Evolutionary conservation across 2,113 vertebrate genomes (phyloP), one percentile per base, ranked within the genome.

Genomic region (Bujurquina vittata): DNA sequence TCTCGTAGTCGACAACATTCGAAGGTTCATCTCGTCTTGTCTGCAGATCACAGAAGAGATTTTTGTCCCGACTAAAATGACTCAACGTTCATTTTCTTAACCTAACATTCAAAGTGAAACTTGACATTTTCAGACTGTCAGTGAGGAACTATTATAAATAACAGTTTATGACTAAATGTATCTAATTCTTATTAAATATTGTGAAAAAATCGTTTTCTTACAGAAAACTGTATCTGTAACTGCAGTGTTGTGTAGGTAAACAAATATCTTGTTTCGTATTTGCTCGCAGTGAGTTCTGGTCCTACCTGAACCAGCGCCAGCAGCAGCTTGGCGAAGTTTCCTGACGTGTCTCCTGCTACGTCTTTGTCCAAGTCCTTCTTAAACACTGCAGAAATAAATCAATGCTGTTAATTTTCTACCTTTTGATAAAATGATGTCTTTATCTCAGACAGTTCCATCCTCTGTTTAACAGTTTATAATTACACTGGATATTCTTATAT

Each of bases 351-450:
- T 4, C 97, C 98, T 14, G 97, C 77, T 1, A 99, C 96, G 78
- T 99, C 98, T 91, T 98, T 98, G 60, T 98, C 97, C 94, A 99
- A 78, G 0, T 99, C 98, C 18, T 97, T 98, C 95, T 99, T 99
- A 91, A 97, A 99, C 95, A 97, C 98, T 99, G 90, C 17, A 15
- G 14, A 80, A 1, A 84, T 3, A 59, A 54, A 69, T 1, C 7
- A 17, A 22, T 67, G 12, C 1, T 22, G 18, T 17, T 8, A 10
- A 54, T 72, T 72, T 52, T 31, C 26, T 52, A 3, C 1, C 26
- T 72, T 52, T 29, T 52, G 7, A 58, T 6, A 15, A 31, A 14
- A 1, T 59, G 1, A 7, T 29, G 65, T 5, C 43, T 69, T 52
- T 69, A 69, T 23, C 65, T 49, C 65, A 31, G 0, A 2, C 18